Percentiles rank a stretch among this genome's conserved stretches.
phyloP scores from a whole-genome alignment of 2,888 invertebrate species.

The Rotaria socialis region DNA sequence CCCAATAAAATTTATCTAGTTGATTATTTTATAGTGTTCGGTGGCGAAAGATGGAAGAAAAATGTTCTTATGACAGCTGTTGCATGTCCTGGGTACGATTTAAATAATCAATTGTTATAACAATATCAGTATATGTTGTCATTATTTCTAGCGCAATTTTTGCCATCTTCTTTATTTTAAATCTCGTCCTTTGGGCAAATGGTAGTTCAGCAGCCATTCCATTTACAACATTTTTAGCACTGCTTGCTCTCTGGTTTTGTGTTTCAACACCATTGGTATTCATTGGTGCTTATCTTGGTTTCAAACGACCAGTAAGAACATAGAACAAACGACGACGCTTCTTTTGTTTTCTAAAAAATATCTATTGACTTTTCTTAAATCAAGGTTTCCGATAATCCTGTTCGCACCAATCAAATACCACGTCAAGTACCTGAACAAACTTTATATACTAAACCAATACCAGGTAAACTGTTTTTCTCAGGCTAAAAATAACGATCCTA shows the following conservation, averaged over 20 bases:
- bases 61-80: slow-evolving; percentile 92
- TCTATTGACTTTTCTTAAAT: slow-evolving; percentile 49
- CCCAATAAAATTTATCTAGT: not conserved
- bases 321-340: not conserved
- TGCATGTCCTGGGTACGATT: slow-evolving; percentile 83
- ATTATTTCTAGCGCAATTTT: slow-evolving; percentile 76
- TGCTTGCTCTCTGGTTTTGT: slow-evolving; percentile 90
- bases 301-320: slow-evolving; percentile 77
- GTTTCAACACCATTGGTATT: slow-evolving; percentile 97
- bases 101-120: not conserved
- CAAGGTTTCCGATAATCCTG: slow-evolving; percentile 89
- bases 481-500: too few relatives aligned
- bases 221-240: slow-evolving; percentile 86
- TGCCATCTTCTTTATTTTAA: slow-evolving; percentile 91
- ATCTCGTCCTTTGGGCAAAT: slow-evolving; percentile 88
- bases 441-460: slow-evolving; percentile 85
- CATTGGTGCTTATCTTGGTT: slow-evolving; percentile 95
- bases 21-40: slow-evolving; percentile 66
- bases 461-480: slow-evolving; percentile 64
- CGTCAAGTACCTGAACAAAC: slow-evolving; percentile 96
- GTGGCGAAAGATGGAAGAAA: slow-evolving; percentile 96
- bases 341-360: slow-evolving; percentile 14
- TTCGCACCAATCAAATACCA: slow-evolving; percentile 96
- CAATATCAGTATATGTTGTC: not conserved
- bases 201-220: slow-evolving; percentile 93